Conservation (phyloP, 2,113 vertebrate species). For the Ibidorhyncha struthersii region DNA sequence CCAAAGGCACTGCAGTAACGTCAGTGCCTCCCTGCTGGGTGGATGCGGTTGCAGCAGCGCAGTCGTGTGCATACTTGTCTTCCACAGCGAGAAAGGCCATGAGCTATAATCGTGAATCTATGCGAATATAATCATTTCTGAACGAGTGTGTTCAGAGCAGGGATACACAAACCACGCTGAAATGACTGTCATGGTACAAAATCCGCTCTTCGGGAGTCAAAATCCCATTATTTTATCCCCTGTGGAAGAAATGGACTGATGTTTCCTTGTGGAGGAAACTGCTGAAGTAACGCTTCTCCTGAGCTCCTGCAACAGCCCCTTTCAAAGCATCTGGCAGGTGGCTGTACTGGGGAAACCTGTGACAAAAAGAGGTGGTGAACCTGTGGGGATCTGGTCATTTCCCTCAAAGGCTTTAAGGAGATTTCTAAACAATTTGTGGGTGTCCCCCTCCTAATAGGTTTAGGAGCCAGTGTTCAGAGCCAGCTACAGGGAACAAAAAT, state of each 20-base stretch:
- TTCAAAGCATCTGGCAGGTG: background rate
- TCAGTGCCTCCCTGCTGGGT: background rate
- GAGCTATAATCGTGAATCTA: fast-evolving
- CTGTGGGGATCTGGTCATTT: background rate
- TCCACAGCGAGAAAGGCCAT: background rate
- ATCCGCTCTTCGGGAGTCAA: background rate
- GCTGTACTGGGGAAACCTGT: background rate
- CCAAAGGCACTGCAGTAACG: fast-evolving
- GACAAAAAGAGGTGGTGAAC: background rate
- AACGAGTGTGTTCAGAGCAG: background rate
- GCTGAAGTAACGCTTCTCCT: background rate
- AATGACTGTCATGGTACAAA: background rate
- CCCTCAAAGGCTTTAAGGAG: background rate
- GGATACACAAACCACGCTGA: background rate
- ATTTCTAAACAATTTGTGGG: background rate
- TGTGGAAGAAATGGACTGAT: fast-evolving
- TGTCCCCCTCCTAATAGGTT: slow-evolving; percentile 4
- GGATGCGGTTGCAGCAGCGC: background rate
- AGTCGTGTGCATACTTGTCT: background rate
- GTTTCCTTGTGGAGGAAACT: fast-evolving
- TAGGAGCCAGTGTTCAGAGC: background rate
- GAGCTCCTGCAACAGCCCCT: background rate
- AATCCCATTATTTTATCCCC: background rate
- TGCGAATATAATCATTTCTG: fast-evolving
- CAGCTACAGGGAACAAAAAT: slow-evolving; percentile 6